A percentile compares a stretch with the other conserved stretches of the same genome.
phyloP scores from a whole-genome alignment of 2,797 vertebrate species.

The Eremophila alpestris region DNA sequence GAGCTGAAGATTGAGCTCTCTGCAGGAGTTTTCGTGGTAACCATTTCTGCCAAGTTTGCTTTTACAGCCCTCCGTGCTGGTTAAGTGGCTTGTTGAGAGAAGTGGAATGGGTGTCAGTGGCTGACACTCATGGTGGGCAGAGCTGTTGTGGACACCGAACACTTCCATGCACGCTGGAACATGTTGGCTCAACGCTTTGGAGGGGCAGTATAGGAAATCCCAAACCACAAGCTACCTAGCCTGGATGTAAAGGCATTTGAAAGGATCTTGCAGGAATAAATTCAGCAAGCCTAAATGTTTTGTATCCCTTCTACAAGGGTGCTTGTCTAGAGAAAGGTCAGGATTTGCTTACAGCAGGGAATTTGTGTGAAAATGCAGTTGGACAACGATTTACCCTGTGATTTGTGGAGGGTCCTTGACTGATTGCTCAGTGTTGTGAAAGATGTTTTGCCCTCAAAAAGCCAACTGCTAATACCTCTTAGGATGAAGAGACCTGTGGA shows the following conservation, averaged over 20 bases:
- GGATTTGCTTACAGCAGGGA: accelerated
- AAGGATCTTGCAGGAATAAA: neutral
- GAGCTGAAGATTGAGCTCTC: accelerated
- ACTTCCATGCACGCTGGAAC: neutral
- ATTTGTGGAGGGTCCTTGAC: neutral
- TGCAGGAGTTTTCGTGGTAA: accelerated
- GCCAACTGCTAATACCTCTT: neutral
- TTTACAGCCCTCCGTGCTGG: accelerated
- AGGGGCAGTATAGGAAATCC: accelerated
- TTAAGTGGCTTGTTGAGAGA: neutral
- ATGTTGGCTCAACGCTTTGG: neutral
- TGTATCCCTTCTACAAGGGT: neutral
- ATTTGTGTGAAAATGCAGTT: neutral
- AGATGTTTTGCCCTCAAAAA: neutral
- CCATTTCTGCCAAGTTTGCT: neutral
- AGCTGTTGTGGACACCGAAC: accelerated
- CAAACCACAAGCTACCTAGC: neutral
- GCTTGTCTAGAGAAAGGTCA: neutral
- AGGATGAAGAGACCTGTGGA: neutral
- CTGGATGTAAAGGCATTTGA: neutral
- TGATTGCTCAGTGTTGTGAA: neutral
- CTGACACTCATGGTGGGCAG: neutral
- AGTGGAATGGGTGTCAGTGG: neutral
- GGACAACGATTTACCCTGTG: neutral
- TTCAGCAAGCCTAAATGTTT: neutral